phyloP scores from a whole-genome alignment of 2,888 invertebrate species.

The Chironomus riparius region DNA sequence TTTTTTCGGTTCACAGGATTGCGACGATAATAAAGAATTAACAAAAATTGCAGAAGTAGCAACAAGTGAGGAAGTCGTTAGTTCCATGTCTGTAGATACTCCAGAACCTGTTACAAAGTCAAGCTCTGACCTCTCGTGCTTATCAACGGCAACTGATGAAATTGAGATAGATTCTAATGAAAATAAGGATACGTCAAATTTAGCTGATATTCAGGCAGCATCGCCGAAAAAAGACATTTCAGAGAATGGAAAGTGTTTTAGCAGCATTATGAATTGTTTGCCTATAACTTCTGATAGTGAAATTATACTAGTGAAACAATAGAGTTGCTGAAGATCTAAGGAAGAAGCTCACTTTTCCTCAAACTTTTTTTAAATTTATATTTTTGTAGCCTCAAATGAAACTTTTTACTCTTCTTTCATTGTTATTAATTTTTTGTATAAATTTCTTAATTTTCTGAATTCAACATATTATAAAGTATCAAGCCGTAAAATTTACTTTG shows the following conservation, averaged over 20 bases:
- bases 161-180: slow-evolving; percentile 17
- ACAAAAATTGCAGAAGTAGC: not conserved
- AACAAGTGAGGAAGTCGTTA: not conserved
- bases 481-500: too few species aligned
- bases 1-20: not conserved
- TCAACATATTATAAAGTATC: too few species aligned
- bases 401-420: too few species aligned
- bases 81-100: too few species aligned
- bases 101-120: too few species aligned
- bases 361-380: too few species aligned
- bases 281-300: slow-evolving; percentile 11
- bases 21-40: slow-evolving; percentile 11
- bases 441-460: too few species aligned
- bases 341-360: too few species aligned
- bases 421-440: too few species aligned
- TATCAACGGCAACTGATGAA: not conserved
- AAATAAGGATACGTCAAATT: slow-evolving; percentile 15
- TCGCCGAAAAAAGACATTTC: slow-evolving; percentile 8
- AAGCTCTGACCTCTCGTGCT: too few species aligned
- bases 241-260: slow-evolving; percentile 6
- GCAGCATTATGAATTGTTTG: not conserved
- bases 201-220: not conserved
- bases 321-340: not conserved
- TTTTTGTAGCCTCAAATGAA: too few species aligned
- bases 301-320: slow-evolving; percentile 19